Evolutionary conservation across 2,797 vertebrate genomes (phyloP).

Genomic region (Perodicticus potto): DNA sequence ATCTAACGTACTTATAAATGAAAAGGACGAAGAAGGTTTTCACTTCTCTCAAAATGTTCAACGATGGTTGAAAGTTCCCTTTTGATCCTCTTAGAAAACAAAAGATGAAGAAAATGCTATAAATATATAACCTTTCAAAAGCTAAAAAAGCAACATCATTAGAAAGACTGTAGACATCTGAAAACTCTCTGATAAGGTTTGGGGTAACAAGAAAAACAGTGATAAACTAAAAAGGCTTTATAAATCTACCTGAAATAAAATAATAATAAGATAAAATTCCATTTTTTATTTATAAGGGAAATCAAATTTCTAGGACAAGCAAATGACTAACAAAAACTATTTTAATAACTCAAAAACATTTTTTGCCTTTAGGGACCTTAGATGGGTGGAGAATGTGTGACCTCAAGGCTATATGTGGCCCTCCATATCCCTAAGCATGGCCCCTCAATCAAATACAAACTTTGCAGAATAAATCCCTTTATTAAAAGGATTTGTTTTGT

Average conservation of each 20-base stretch:
- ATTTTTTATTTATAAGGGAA: neutral
- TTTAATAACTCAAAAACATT: neutral
- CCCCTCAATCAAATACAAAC: no score
- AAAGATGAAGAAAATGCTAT: neutral
- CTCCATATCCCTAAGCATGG: no score
- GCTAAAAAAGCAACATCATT: neutral
- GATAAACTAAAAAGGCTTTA: neutral
- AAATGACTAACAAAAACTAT: neutral
- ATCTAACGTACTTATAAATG: neutral
- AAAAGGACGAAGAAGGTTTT: neutral
- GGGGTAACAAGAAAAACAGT: neutral
- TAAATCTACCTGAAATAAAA: slow-evolving; percentile 19
- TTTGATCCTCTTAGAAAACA: neutral
- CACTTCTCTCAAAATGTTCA: neutral
- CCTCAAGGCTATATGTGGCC: no score
- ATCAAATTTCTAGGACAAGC: slow-evolving; percentile 5
- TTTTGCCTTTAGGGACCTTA: neutral
- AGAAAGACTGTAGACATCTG: neutral
- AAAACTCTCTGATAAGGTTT: neutral
- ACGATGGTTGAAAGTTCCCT: neutral
- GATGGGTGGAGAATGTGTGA: neutral
- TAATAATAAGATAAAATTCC: neutral
- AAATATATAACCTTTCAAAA: neutral
- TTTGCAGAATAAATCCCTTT: no score
- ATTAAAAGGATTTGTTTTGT: no score